Evolutionary conservation across 2,888 invertebrate genomes (phyloP).

Genomic region (Seira sanloemensis): DNA sequence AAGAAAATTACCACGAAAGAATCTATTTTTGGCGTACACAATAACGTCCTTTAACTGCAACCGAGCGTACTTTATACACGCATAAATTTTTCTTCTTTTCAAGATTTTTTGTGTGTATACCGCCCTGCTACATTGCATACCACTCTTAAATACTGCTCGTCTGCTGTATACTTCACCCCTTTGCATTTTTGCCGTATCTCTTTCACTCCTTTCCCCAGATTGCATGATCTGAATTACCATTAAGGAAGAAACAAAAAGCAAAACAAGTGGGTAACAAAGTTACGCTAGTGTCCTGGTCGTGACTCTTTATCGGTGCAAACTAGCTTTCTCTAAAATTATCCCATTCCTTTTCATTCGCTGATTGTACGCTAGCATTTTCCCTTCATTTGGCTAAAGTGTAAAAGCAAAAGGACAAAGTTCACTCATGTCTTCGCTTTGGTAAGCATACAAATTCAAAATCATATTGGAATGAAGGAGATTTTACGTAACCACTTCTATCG

Average conservation of each 20-base stretch:
- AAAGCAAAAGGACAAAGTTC: too few relatives aligned
- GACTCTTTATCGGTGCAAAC: not conserved
- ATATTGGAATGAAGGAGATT: too few relatives aligned
- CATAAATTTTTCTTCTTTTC: slow-evolving; percentile 13
- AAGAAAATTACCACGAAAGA: not conserved
- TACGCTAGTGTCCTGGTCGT: not conserved
- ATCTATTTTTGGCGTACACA: not conserved
- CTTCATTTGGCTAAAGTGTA: too few relatives aligned
- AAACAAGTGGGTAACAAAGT: not conserved
- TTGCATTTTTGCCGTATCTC: slow-evolving; percentile 41
- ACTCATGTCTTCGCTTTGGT: too few relatives aligned
- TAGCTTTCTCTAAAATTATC: too few relatives aligned
- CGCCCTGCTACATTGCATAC: not conserved
- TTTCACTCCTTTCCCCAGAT: slow-evolving; percentile 30
- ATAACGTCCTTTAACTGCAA: slow-evolving; percentile 4
- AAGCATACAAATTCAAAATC: too few relatives aligned
- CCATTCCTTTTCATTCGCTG: too few relatives aligned
- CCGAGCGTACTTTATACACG: not conserved
- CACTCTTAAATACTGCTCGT: not conserved
- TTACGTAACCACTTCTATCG: too few relatives aligned
- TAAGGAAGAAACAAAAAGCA: slow-evolving; percentile 1
- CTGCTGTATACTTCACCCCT: not conserved
- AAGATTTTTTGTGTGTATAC: not conserved
- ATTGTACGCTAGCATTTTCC: too few relatives aligned
- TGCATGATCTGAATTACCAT: slow-evolving; percentile 48